Conservation (phyloP, 2,888 invertebrate genomes). For the Agrochola lychnidis region DNA sequence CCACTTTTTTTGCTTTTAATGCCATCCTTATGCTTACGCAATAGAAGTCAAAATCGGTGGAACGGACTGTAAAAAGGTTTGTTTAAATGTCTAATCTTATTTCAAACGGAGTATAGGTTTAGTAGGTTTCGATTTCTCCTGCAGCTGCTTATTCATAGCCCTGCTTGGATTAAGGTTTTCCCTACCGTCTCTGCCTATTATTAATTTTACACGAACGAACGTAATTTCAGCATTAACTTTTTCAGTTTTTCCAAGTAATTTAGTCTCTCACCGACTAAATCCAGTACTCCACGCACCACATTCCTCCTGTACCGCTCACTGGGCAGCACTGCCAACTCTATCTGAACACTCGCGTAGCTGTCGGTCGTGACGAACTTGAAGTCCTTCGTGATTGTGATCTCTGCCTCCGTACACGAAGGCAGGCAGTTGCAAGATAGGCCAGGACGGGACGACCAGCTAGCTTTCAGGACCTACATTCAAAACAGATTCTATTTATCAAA, state of each 20-base stretch:
- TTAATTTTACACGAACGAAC: not conserved
- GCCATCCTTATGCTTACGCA: too few relatives aligned
- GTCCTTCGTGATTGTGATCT: constrained; percentile 92
- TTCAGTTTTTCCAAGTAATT: not conserved
- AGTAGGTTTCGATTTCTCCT: not conserved
- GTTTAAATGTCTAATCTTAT: too few relatives aligned
- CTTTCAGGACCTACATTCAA: constrained; percentile 80
- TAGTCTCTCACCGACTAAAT: constrained; percentile 92
- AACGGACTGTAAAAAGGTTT: too few relatives aligned
- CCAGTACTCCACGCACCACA: constrained; percentile 93
- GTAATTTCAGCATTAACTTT: not conserved
- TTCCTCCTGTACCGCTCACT: constrained; percentile 93
- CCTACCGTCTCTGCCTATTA: not conserved
- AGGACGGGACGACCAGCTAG: constrained; percentile 87
- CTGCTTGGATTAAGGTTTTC: not conserved
- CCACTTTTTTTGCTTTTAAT: too few relatives aligned
- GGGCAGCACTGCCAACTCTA: constrained; percentile 92
- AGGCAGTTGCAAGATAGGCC: constrained; percentile 93
- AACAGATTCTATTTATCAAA: not conserved
- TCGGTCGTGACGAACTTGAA: constrained; percentile 80
- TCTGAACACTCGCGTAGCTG: constrained; percentile 88
- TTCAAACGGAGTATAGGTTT: too few relatives aligned
- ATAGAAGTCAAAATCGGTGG: too few relatives aligned
- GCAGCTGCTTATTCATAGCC: not conserved
- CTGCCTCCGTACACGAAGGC: constrained; percentile 94